Conservation (phyloP, 2,797 vertebrate species). For the Psittacula echo region DNA sequence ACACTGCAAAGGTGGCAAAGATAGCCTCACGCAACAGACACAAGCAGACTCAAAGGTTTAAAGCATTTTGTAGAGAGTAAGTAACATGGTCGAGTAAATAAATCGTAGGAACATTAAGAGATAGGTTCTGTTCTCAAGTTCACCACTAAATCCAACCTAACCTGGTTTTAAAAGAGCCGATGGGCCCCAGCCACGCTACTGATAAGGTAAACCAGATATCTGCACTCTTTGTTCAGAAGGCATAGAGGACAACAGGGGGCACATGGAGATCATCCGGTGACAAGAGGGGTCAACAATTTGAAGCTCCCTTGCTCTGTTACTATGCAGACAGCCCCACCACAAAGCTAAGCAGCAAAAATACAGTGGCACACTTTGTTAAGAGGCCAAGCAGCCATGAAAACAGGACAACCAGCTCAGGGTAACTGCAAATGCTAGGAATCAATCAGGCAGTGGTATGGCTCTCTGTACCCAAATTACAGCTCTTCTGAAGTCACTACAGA, state of each 20-base stretch:
- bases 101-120: neutral
- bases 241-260: neutral
- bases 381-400: neutral
- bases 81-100: neutral
- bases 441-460: neutral
- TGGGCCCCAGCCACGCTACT: neutral
- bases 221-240: conserved; percentile 4
- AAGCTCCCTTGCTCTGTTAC: neutral
- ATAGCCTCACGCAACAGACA: neutral
- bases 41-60: neutral
- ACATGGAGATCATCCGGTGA: neutral
- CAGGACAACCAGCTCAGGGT: neutral
- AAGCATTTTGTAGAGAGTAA: neutral
- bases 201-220: neutral
- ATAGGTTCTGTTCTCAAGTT: neutral
- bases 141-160: neutral
- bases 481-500: neutral
- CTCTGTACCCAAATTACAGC: neutral
- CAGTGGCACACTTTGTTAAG: neutral
- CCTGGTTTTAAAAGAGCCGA: neutral
- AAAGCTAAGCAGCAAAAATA: neutral
- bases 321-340: neutral
- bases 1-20: neutral
- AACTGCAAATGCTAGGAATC: neutral
- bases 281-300: neutral